Evolutionary conservation across 2,888 invertebrate genomes (phyloP).

Genomic region (Andrena hattorfiana): DNA sequence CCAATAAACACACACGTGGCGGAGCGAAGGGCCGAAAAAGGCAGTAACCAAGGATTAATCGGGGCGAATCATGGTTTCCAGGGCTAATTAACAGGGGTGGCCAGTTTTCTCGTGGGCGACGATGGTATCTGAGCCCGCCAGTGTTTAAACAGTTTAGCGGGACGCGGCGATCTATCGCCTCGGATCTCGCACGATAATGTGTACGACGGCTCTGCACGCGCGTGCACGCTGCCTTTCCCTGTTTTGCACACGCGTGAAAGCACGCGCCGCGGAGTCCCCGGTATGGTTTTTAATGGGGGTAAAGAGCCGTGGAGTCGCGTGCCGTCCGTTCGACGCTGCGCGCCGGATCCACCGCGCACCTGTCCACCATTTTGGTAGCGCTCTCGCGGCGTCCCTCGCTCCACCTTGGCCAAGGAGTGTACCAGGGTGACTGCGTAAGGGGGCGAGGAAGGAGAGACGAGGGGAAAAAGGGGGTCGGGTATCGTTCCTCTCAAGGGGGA

Average conservation of each 20-base stretch:
- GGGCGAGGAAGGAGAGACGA: constrained; percentile 2
- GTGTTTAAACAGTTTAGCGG: constrained; percentile 68
- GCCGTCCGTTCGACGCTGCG: constrained; percentile 56
- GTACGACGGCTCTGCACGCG: constrained; percentile 8
- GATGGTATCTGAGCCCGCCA: constrained; percentile 60
- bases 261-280: constrained; percentile 30
- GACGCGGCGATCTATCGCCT: constrained; percentile 60
- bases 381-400: constrained; percentile 45
- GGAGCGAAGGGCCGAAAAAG: neutral
- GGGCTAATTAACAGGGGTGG: constrained; percentile 52
- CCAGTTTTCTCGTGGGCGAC: constrained; percentile 23
- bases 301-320: constrained; percentile 73
- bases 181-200: constrained; percentile 56
- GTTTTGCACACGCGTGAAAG: constrained; percentile 44
- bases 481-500: constrained; percentile 27
- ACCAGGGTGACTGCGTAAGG: too few species aligned
- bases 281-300: constrained; percentile 47
- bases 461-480: constrained; percentile 46
- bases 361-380: constrained; percentile 78
- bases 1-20: neutral
- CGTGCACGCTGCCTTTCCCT: constrained; percentile 13
- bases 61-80: constrained; percentile 41
- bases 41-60: constrained; percentile 10
- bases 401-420: constrained; percentile 19
- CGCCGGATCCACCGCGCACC: constrained; percentile 73